These are phyloP conservation scores for Ichneumoninae sp. DNA, from an alignment of 2,888 invertebrate genomes.

Conservation along the genomic window DNA sequence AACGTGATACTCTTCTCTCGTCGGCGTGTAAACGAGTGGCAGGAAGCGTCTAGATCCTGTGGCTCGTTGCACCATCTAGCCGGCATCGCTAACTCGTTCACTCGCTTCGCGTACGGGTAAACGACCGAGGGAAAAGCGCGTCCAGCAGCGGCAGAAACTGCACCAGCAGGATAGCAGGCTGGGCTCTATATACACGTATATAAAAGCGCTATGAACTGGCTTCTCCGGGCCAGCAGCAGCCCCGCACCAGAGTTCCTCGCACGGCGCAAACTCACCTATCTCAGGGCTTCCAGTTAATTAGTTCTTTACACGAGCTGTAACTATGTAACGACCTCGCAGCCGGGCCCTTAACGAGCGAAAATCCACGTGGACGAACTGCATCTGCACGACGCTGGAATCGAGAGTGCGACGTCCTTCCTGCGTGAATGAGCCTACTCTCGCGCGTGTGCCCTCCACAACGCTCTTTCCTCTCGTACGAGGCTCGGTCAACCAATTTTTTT, in stretches of 20 bases:
- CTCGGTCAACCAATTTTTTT: background rate
- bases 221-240: slow-evolving; percentile 2
- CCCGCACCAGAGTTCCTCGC: background rate
- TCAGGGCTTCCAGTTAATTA: slow-evolving; percentile 77
- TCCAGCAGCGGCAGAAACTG: slow-evolving; percentile 25
- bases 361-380: slow-evolving; percentile 68
- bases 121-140: slow-evolving; percentile 72
- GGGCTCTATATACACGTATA: background rate
- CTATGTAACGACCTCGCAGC: slow-evolving; percentile 73
- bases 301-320: slow-evolving; percentile 75
- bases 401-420: slow-evolving; percentile 42
- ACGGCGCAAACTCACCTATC: slow-evolving; percentile 67
- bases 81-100: slow-evolving; percentile 38
- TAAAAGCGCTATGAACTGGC: slow-evolving; percentile 5
- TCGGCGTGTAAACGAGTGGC: slow-evolving; percentile 75
- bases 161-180: slow-evolving; percentile 10
- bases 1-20: slow-evolving; percentile 46
- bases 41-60: slow-evolving; percentile 75
- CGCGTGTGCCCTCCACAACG: background rate
- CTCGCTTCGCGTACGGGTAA: slow-evolving; percentile 64
- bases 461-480: background rate
- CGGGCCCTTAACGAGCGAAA: slow-evolving; percentile 73
- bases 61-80: slow-evolving; percentile 33
- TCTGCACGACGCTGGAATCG: slow-evolving; percentile 20
- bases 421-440: slow-evolving; percentile 41